Percentiles rank a stretch among this genome's conserved stretches.
Evolutionary conservation across 2,888 invertebrate genomes (phyloP).

Genomic region (Tricholauxania praeusta): DNA sequence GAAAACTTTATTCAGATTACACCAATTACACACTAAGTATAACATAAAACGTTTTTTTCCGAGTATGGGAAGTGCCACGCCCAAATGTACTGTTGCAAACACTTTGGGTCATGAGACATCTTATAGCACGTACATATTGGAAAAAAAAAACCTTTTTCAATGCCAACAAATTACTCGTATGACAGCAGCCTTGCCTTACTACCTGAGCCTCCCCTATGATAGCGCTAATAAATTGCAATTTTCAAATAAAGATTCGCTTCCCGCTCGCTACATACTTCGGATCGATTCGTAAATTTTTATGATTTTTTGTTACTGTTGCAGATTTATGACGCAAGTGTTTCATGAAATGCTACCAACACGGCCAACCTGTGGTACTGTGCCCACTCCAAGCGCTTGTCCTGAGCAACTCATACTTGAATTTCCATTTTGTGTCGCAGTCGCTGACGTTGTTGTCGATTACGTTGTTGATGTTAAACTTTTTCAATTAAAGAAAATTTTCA

Average conservation of each 20-base stretch:
- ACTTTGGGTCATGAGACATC: too few species aligned
- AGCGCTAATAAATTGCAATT: constrained; percentile 31
- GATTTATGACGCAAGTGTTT: constrained; percentile 27
- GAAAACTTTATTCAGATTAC: too few species aligned
- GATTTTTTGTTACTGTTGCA: constrained; percentile 10
- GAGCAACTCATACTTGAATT: too few species aligned
- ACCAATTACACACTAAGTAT: too few species aligned
- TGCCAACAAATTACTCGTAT: too few species aligned
- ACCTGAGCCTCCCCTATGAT: background rate
- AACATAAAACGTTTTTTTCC: too few species aligned
- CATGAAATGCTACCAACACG: background rate
- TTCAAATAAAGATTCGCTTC: constrained; percentile 19
- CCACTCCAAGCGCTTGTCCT: background rate
- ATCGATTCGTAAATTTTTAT: constrained; percentile 17
- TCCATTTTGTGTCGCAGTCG: background rate
- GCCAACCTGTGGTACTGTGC: background rate
- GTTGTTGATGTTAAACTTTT: constrained; percentile 22
- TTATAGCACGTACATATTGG: too few species aligned
- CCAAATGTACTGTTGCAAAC: too few species aligned
- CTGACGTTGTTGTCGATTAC: constrained; percentile 17
- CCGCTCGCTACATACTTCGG: background rate
- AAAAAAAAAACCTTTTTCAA: too few species aligned
- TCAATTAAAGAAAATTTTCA: constrained; percentile 38
- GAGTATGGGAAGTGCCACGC: too few species aligned
- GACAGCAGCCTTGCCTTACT: too few species aligned